Conservation (phyloP, 2,888 invertebrate species). For the Stegophylla sp. region DNA sequence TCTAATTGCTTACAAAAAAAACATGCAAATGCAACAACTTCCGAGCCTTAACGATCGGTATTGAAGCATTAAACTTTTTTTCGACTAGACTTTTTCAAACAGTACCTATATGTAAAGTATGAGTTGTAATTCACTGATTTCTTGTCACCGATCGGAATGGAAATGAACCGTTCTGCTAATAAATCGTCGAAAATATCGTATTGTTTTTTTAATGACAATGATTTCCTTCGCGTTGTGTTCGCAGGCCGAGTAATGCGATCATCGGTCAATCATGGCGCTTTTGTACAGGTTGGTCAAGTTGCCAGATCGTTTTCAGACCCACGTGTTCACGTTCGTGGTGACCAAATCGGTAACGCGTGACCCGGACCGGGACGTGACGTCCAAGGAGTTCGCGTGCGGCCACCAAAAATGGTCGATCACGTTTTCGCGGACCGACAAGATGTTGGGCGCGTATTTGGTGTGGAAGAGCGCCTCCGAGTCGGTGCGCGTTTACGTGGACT, state of each 20-base stretch:
- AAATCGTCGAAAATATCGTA: too few relatives aligned
- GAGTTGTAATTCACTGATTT: too few relatives aligned
- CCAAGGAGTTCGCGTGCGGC: slow-evolving; percentile 82
- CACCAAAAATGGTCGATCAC: slow-evolving; percentile 84
- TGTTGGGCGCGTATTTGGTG: slow-evolving; percentile 78
- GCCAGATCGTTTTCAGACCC: slow-evolving; percentile 81
- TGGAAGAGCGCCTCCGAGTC: slow-evolving; percentile 79
- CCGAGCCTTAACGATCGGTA: too few relatives aligned
- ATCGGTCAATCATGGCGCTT: slow-evolving; percentile 71
- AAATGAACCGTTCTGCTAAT: too few relatives aligned
- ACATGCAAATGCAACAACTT: too few relatives aligned
- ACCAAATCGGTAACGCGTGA: slow-evolving; percentile 80
- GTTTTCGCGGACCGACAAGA: slow-evolving; percentile 78
- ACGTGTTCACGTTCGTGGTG: slow-evolving; percentile 84
- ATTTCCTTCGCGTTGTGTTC: background rate
- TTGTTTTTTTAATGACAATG: too few relatives aligned
- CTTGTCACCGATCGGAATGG: too few relatives aligned
- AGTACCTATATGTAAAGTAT: too few relatives aligned
- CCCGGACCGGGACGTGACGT: slow-evolving; percentile 79
- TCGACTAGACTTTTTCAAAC: too few relatives aligned
- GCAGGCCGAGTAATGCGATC: slow-evolving; percentile 52
- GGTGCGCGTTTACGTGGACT: slow-evolving; percentile 79
- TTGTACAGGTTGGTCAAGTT: slow-evolving; percentile 82
- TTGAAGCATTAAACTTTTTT: too few relatives aligned
- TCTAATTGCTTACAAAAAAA: too few relatives aligned